These are phyloP conservation scores for Synanthedon vespiformis DNA, from an alignment of 2,888 invertebrate genomes.

Conservation along the genomic window DNA sequence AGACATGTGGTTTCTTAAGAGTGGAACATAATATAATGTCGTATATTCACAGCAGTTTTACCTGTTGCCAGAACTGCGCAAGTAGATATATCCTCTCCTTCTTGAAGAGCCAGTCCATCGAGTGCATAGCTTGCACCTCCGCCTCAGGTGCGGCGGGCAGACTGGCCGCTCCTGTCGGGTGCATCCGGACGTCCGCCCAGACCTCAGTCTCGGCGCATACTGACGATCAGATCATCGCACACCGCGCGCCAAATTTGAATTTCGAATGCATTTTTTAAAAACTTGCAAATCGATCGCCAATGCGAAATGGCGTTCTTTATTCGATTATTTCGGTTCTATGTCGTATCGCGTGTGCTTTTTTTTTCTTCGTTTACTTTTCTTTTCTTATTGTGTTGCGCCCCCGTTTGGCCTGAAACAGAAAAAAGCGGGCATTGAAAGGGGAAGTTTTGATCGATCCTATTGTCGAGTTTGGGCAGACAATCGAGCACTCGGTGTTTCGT, in stretches of 20 bases:
- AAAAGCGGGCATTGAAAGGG: slow-evolving; percentile 50
- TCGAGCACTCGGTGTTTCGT: slow-evolving; percentile 56
- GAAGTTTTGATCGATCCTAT: slow-evolving; percentile 55
- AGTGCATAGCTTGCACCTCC: slow-evolving; percentile 94
- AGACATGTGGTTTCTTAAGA: no score
- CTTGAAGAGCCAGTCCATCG: slow-evolving; percentile 97
- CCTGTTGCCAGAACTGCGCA: slow-evolving; percentile 98
- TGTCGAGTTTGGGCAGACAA: slow-evolving; percentile 43
- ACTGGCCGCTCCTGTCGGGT: slow-evolving; percentile 79
- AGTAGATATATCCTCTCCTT: slow-evolving; percentile 94
- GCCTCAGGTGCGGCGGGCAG: slow-evolving; percentile 86
- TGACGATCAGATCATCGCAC: slow-evolving; percentile 13
- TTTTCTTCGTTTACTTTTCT: slow-evolving; percentile 22
- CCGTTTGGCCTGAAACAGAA: slow-evolving; percentile 54
- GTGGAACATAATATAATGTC: no score
- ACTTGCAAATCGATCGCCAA: slow-evolving; percentile 9
- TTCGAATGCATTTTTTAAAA: slow-evolving; percentile 23
- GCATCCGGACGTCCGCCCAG: slow-evolving; percentile 73
- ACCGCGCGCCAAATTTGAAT: slow-evolving; percentile 7
- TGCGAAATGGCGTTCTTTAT: slow-evolving; percentile 15
- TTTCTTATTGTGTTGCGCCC: slow-evolving; percentile 44
- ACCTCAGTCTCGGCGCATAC: slow-evolving; percentile 48
- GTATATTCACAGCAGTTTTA: slow-evolving; percentile 40
- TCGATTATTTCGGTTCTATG: slow-evolving; percentile 39
- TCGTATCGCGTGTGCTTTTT: slow-evolving; percentile 25